Percentiles rank a stretch among this genome's conserved stretches.
Conservation (phyloP, 2,888 invertebrate species). For the Limnephilus lunatus region DNA sequence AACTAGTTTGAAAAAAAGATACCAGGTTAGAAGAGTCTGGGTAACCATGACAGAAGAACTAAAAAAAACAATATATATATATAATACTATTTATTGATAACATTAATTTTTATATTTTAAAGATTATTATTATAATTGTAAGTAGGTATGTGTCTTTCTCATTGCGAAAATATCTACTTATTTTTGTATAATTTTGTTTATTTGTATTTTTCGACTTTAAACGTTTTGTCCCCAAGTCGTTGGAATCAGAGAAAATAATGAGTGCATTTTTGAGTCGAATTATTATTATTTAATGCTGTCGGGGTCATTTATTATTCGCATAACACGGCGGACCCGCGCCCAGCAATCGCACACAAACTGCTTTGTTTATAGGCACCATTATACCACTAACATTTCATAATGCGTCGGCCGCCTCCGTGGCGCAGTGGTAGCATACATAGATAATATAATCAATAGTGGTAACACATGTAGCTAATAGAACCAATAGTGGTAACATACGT, state of each 20-base stretch:
- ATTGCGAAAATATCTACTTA: not conserved
- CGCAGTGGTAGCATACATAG: not conserved
- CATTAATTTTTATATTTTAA: no score
- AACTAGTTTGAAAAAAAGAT: no score
- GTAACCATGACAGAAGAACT: no score
- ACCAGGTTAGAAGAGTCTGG: no score
- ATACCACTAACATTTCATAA: not conserved
- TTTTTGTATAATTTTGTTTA: not conserved
- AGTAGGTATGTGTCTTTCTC: no score
- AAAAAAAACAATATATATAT: no score
- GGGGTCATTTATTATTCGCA: conserved; percentile 34
- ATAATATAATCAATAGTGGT: no score
- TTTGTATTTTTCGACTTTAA: not conserved
- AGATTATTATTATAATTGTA: no score
- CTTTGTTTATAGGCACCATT: not conserved
- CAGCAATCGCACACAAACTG: not conserved
- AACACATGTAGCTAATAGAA: not conserved
- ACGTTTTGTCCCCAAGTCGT: not conserved
- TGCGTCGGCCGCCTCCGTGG: not conserved
- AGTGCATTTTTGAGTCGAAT: conserved; percentile 31
- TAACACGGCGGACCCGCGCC: conserved; percentile 9
- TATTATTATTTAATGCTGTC: conserved; percentile 24
- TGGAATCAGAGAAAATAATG: conserved; percentile 33
- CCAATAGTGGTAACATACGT: not conserved
- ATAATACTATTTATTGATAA: no score